These are phyloP conservation scores for Drosophila melanosoma DNA, from an alignment of 2,888 invertebrate species.

Conservation along the genomic window DNA sequence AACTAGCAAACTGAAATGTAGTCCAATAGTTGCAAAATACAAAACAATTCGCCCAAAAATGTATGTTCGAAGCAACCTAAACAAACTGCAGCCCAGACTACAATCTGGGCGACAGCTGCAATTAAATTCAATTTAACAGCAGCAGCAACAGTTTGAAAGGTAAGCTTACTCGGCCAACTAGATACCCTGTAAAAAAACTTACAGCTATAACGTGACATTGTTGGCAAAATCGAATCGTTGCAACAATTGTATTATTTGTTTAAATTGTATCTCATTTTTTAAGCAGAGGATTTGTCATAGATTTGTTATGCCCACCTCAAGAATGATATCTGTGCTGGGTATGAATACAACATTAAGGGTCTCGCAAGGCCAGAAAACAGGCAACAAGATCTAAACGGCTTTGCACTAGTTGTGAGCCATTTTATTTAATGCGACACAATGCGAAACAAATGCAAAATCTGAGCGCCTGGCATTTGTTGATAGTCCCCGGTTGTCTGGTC, in stretches of 20 bases:
- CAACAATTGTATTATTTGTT: too few species aligned
- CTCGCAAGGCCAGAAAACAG: conserved; percentile 1
- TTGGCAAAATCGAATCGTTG: background rate
- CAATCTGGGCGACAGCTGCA: conserved; percentile 48
- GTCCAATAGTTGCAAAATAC: conserved; percentile 55
- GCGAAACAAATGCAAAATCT: conserved; percentile 50
- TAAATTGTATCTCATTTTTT: background rate
- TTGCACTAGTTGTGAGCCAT: conserved; percentile 29
- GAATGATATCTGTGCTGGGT: background rate
- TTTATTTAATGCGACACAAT: conserved; percentile 47
- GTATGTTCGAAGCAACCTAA: conserved; percentile 54
- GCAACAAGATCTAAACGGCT: conserved; percentile 35
- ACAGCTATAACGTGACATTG: background rate
- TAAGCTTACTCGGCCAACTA: background rate
- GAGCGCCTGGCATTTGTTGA: conserved; percentile 54
- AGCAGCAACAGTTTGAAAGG: conserved; percentile 8
- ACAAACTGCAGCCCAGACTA: conserved; percentile 28
- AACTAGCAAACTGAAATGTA: conserved; percentile 24
- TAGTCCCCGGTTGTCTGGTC: conserved; percentile 19
- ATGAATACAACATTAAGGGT: conserved; percentile 23
- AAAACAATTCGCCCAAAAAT: conserved; percentile 59
- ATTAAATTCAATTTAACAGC: conserved; percentile 77
- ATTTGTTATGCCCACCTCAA: background rate
- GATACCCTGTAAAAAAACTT: conserved; percentile 18
- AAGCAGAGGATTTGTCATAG: background rate